Conservation (phyloP, 2,888 invertebrate genomes). For the Synanthedon formicaeformis region DNA sequence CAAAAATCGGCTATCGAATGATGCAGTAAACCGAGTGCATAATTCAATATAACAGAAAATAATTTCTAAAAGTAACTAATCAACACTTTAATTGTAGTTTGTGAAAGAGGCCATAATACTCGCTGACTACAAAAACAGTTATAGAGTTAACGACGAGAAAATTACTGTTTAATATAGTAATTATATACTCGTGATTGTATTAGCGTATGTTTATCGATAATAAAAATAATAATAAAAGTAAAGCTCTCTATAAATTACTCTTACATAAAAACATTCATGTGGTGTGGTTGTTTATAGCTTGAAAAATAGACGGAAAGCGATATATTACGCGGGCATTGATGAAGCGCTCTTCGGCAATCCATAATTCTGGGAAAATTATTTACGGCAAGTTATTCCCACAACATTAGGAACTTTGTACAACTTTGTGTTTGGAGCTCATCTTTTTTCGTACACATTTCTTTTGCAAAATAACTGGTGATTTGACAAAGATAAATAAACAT, state of each 20-base stretch:
- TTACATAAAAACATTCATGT: conserved; percentile 10
- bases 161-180: too few species aligned
- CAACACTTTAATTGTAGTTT: too few species aligned
- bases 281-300: conserved; percentile 12
- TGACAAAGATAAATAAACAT: too few species aligned
- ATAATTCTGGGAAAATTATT: conserved; percentile 36
- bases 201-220: too few species aligned
- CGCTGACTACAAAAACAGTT: too few species aligned
- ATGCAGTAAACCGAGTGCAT: too few species aligned
- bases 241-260: conserved; percentile 15
- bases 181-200: too few species aligned
- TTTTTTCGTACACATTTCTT: conserved; percentile 13
- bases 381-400: conserved; percentile 21
- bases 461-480: conserved; percentile 4
- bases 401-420: conserved; percentile 23
- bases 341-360: conserved; percentile 32
- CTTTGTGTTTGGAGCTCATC: conserved; percentile 12
- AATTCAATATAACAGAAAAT: too few species aligned
- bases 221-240: conserved; percentile 5
- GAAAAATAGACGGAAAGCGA: conserved; percentile 20
- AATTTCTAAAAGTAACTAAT: too few species aligned
- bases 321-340: conserved; percentile 40
- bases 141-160: too few species aligned
- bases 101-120: too few species aligned
- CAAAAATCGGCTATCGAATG: too few species aligned